Base-by-base conservation (phyloP, 2,113 vertebrate genomes). In the Pandion haliaetus region DNA sequence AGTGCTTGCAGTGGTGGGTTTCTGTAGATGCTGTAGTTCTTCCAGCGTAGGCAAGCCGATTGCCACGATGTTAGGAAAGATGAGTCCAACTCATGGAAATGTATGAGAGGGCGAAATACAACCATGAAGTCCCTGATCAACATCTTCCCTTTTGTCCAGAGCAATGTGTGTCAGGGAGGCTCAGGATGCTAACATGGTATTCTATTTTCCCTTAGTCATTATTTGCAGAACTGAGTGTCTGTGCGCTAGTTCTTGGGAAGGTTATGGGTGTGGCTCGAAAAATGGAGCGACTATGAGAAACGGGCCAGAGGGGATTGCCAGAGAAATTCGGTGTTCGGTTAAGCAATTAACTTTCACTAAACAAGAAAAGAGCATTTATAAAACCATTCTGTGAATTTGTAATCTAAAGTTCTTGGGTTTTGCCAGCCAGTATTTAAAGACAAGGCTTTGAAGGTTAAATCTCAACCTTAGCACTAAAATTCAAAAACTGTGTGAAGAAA, bases 131-230 rank as follows among this genome's bases (percentile, higher is more conserved):
- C n/a, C 47, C 47, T n/a, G 25, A 52, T 57, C 74, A 36, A 7
- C 52, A 11, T 55, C 40, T 90, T 83, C 24, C 2, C 5, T 78
- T 67, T 70, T 65, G 20, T 59, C 49, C 34, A 42, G 47, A 71
- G 19, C 44, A 52, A 26, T 0, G 4, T 55, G 54, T 0, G 0
- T 36, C 67, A 65, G 47, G 83, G 23, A 47, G 26, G 21, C 47
- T 88, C 17, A 58, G 55, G 69, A 32, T 86, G 25, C 23, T 78
- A 88, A 47, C 1, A 1, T 45, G 42, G 66, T 70, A 40, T 72
- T 86, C 88, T 78, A 24, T 79, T 94, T 94, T 54, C 65, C 32
- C 20, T 19, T 45, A 42, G 52, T 61, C 16, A 17, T 82, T 94
- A 66, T 86, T 92, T 89, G 45, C 25, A 87, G 57, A 91, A 85